Base-by-base conservation (phyloP, 2,113 vertebrate species). In the Chaetops frenatus region DNA sequence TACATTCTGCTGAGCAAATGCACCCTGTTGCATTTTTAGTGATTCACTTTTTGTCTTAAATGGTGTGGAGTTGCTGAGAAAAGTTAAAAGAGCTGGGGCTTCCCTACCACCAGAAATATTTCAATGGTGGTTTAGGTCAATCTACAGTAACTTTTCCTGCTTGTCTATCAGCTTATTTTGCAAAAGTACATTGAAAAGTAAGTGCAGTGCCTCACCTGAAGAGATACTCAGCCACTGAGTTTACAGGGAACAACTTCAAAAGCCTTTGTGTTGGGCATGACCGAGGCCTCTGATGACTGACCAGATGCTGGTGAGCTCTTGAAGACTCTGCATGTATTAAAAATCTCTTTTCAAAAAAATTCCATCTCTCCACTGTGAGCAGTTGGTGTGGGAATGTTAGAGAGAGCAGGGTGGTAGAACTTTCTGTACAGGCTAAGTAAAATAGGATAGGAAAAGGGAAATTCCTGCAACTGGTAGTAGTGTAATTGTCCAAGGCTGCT, bases 331-430 rank as follows among this genome's bases (percentile, higher is more conserved):
- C 12, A 17, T 24, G 8, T 36, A 29, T 38, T 81, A 17, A n/a
- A 88, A 67, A 33, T 67, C 24, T 66, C 36, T 74, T 81, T 53
- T n/a, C 2, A 18, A 73, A 69, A 65, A 24, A 13, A 28, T 54
- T 83, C 27, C 1, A 1, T 29, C 24, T 74, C 33, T 28, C 2
- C 11, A 1, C 5, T 78, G 51, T 0, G 2, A 83, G 42, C 62
- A 73, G 40, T 79, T 48, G 44, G 2, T 47, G 48, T 66, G 35
- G 54, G 25, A 73, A 45, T 17, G 36, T 69, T 73, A 19, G 28
- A 60, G 44, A 67, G 69, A 77, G 23, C 15, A 80, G 10, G 11
- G 20, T 56, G 19, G 31, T 61, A 81, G 50, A 38, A 70, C 13
- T 62, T 90, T 53, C 67, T 81, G 29, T 88, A 54, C 12, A 53